Conservation (phyloP, 2,888 invertebrate species). For the Ramazzottius varieornatus region DNA sequence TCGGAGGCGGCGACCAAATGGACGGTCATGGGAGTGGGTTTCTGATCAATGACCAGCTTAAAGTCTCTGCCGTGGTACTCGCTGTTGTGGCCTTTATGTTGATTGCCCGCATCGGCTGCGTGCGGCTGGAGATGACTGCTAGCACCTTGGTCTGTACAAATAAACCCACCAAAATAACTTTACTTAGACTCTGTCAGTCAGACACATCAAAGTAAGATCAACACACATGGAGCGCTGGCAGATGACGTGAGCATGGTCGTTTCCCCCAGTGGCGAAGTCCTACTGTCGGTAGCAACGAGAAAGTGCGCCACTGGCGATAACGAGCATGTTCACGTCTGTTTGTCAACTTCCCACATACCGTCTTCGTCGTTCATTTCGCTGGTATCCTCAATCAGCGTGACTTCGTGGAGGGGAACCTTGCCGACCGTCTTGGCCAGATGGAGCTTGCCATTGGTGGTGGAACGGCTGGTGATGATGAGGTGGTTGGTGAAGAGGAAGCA, state of each 20-base stretch:
- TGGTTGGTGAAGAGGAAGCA: slow-evolving; percentile 75
- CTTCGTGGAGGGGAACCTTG: slow-evolving; percentile 53
- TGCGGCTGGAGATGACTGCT: not conserved
- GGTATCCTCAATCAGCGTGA: slow-evolving; percentile 59
- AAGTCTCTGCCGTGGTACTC: slow-evolving; percentile 38
- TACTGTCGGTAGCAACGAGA: too few species aligned
- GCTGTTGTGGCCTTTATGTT: slow-evolving; percentile 7
- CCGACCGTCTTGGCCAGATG: slow-evolving; percentile 54
- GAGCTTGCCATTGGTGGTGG: slow-evolving; percentile 52
- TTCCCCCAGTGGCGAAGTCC: too few species aligned
- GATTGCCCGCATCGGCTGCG: not conserved
- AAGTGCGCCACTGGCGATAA: too few species aligned
- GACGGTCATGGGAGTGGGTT: slow-evolving; percentile 36
- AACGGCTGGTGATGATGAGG: slow-evolving; percentile 47
- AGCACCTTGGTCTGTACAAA: not conserved
- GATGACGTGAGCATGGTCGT: too few species aligned
- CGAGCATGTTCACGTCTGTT: too few species aligned
- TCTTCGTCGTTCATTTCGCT: slow-evolving; percentile 23
- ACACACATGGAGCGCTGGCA: too few species aligned
- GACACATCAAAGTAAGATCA: too few species aligned
- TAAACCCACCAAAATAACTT: too few species aligned
- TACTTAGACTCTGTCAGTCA: too few species aligned
- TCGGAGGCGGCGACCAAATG: slow-evolving; percentile 39
- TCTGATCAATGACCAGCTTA: slow-evolving; percentile 40
- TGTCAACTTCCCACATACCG: too few species aligned